Evolutionary conservation across 1,140 invertebrate genomes (phyloP).

Genomic region (Nasonia vitripennis): DNA sequence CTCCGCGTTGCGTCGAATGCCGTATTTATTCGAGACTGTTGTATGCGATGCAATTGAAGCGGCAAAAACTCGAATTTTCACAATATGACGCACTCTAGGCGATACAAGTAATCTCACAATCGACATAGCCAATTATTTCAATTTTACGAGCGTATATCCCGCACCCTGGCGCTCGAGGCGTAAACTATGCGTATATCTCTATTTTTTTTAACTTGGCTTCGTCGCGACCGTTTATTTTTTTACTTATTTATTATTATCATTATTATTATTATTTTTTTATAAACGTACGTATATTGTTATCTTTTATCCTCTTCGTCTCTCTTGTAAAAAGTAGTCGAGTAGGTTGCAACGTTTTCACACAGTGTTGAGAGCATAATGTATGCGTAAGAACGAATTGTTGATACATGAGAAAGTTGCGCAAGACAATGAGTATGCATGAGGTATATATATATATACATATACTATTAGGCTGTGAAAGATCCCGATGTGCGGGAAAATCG

Average conservation of each 20-base stretch:
- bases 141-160: too few relatives aligned
- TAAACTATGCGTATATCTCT: too few relatives aligned
- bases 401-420: not conserved
- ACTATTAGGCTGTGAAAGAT: slow-evolving; percentile 50
- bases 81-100: not conserved
- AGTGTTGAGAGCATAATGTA: not conserved
- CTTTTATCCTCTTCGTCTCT: too few relatives aligned
- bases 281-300: too few relatives aligned
- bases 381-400: not conserved
- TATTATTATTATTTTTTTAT: too few relatives aligned
- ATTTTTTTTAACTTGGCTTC: not conserved
- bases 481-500: not conserved
- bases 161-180: too few relatives aligned
- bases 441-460: not conserved
- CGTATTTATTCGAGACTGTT: not conserved
- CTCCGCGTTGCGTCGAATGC: not conserved
- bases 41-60: not conserved
- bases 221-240: too few relatives aligned
- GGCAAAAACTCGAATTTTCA: too few relatives aligned
- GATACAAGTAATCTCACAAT: not conserved
- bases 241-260: too few relatives aligned
- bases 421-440: not conserved
- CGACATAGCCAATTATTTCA: too few relatives aligned
- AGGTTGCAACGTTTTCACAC: not conserved
- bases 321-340: not conserved